Evolutionary conservation across 2,888 invertebrate species (phyloP).

Genomic region (Drosophila melanosoma): DNA sequence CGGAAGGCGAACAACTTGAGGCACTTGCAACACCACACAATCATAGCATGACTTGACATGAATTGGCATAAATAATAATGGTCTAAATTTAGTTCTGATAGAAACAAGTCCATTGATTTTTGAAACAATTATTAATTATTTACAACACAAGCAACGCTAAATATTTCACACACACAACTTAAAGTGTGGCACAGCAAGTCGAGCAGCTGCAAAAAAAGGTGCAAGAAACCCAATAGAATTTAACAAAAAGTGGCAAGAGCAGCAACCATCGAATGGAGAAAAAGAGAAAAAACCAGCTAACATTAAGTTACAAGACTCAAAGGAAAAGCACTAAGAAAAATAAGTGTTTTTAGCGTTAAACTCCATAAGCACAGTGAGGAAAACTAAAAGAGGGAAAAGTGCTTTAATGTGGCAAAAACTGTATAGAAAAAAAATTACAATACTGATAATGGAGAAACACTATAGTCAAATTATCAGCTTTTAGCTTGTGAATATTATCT

Average conservation of each 20-base stretch:
- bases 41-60: not conserved
- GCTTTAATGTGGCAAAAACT: not conserved
- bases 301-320: not conserved
- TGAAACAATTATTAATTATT: not conserved
- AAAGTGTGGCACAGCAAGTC: not conserved
- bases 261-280: not conserved
- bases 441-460: not conserved
- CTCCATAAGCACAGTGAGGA: too few species aligned
- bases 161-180: not conserved
- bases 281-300: not conserved
- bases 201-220: not conserved
- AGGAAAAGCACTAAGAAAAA: conserved; percentile 1
- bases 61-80: not conserved
- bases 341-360: not conserved
- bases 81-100: not conserved
- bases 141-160: not conserved
- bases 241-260: not conserved
- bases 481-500: not conserved
- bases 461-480: not conserved
- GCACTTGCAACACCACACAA: not conserved
- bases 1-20: not conserved
- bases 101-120: not conserved
- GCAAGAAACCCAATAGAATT: not conserved
- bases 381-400: not conserved
- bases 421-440: not conserved